Evolutionary conservation across 2,888 invertebrate species (phyloP), one percentile per base, ranked within the genome.

Genomic region (Aphodius sticticus): DNA sequence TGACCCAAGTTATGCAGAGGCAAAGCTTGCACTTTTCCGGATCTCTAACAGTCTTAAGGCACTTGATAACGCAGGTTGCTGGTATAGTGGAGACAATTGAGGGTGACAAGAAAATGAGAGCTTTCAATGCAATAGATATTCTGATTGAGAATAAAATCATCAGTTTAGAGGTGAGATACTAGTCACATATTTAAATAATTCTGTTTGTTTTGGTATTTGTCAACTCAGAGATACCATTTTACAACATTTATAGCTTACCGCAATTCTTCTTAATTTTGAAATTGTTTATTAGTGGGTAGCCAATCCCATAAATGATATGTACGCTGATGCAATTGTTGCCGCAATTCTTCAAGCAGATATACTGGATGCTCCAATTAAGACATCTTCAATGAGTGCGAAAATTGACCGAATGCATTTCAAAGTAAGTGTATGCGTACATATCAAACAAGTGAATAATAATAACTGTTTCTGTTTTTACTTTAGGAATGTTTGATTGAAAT

Each of bases 261-360:
- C 2, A n/a, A n/a, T n/a, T n/a, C n/a, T n/a, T n/a, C n/a, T 26
- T 70, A 76, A 38, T 35, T 80, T 70, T 12, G 6, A 70, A 4
- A 53, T 76, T 78, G 81, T 78, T 83, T 85, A 86, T 79, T 90
- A 95, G 93, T 99, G 99, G 99, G 91, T 94, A 72, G 97, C 98
- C 6, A 96, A 95, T 87, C 98, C 99, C 0, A 95, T 98, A 74
- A 95, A 97, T 86, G 99, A 99, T 90, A 99, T 99, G 97, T 99
- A 95, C 90, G 99, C 99, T 37, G 99, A 99, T 91, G 96, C 99
- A 37, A 95, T 98, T 37, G 91, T 98, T 78, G 96, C 96, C 0
- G 97, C 95, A 71, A 92, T 98, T 69, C 91, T 99, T 84, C 95
- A 96, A 88, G 96, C 97, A 0, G 95, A 96, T 87, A 88, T 93